phyloP scores from a whole-genome alignment of 2,888 invertebrate species.

The Punctoribates punctum region DNA sequence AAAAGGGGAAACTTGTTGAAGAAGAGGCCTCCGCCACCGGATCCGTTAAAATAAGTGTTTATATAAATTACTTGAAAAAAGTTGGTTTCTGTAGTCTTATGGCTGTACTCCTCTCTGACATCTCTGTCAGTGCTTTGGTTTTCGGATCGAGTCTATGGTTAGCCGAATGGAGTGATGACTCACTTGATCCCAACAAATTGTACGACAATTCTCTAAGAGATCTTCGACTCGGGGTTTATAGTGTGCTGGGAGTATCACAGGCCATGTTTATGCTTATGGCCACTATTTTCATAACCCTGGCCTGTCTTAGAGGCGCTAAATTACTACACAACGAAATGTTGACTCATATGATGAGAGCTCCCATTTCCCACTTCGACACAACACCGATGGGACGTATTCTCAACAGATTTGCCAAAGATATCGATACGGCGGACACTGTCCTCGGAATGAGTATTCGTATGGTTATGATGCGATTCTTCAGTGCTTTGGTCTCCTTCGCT shows the following conservation, averaged over 20 bases:
- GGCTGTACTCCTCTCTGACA: constrained; percentile 32
- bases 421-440: constrained; percentile 49
- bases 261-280: constrained; percentile 33
- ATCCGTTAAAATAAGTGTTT: constrained; percentile 47
- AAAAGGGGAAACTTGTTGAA: constrained; percentile 44
- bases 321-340: constrained; percentile 48
- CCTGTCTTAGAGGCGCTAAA: constrained; percentile 61
- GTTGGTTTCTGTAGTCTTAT: constrained; percentile 36
- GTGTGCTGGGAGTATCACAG: constrained; percentile 53
- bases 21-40: constrained; percentile 55
- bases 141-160: constrained; percentile 47
- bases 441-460: constrained; percentile 46
- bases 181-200: constrained; percentile 40
- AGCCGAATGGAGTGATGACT: constrained; percentile 49
- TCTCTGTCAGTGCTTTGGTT: constrained; percentile 22
- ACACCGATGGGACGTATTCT: constrained; percentile 48
- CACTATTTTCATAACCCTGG: constrained; percentile 50
- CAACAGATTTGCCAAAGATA: constrained; percentile 49
- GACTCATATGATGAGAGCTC: constrained; percentile 51
- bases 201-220: constrained; percentile 49
- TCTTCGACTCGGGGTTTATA: constrained; percentile 57
- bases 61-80: constrained; percentile 40
- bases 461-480: constrained; percentile 43
- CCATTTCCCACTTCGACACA: constrained; percentile 57
- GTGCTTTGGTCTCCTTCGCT: constrained; percentile 47